phyloP scores from a whole-genome alignment of 2,113 vertebrate species.

The Podocnemis expansa region DNA sequence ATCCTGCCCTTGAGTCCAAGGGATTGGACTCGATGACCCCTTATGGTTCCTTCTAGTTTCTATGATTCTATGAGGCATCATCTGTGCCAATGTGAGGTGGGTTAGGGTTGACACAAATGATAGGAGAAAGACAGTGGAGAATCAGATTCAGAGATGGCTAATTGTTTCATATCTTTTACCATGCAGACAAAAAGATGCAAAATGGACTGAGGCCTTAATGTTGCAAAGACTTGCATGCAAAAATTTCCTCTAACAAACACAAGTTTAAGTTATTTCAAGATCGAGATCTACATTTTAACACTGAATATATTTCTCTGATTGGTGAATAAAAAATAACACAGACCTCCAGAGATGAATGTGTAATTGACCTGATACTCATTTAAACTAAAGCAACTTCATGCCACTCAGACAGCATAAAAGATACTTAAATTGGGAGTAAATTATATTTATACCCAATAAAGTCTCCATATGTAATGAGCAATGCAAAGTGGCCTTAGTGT shows the following conservation, averaged over 20 bases:
- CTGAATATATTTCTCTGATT: neutral
- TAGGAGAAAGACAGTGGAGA: rapidly evolving
- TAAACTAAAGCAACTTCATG: neutral
- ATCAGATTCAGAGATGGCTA: neutral
- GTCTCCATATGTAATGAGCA: neutral
- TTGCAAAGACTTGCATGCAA: neutral
- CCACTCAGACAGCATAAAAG: neutral
- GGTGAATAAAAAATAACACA: neutral
- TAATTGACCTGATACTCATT: neutral
- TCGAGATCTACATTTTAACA: neutral
- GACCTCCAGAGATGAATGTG: neutral
- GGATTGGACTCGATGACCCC: too few species aligned
- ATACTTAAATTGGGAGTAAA: neutral
- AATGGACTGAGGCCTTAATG: neutral
- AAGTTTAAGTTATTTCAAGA: neutral
- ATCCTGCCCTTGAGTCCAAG: too few species aligned
- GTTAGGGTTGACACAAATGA: rapidly evolving
- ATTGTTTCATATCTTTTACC: neutral
- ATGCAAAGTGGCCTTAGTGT: neutral
- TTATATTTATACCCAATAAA: neutral
- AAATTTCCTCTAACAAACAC: neutral
- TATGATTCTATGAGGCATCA: too few species aligned
- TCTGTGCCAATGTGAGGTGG: neutral
- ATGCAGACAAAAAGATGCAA: rapidly evolving
- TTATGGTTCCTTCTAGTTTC: too few species aligned